Evolutionary conservation across 2,797 vertebrate genomes (phyloP).

Genomic region (Helarctos malayanus): DNA sequence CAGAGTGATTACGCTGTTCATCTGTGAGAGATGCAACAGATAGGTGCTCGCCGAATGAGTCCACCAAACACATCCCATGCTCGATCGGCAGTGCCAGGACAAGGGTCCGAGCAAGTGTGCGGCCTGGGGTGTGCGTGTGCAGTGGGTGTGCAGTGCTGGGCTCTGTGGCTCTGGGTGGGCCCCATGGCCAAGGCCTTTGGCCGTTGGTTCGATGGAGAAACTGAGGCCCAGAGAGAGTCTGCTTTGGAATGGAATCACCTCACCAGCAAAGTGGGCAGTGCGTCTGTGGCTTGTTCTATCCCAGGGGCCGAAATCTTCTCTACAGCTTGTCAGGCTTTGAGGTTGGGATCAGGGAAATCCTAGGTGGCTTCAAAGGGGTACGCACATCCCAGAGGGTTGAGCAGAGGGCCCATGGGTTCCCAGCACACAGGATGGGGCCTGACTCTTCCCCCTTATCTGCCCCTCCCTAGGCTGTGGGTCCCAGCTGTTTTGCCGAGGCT

Average conservation of each 20-base stretch:
- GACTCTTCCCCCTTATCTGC: background rate
- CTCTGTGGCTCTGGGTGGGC: background rate
- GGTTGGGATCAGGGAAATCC: background rate
- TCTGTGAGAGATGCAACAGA: conserved; percentile 83
- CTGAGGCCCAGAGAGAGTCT: background rate
- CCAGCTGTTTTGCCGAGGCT: background rate
- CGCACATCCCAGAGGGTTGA: background rate
- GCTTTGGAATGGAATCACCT: conserved; percentile 21
- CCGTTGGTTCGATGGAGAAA: background rate
- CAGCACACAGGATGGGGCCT: background rate
- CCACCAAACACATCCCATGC: conserved; percentile 47
- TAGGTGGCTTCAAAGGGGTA: background rate
- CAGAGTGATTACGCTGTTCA: conserved; percentile 84
- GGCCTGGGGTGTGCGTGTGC: rapidly evolving
- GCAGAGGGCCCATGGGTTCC: background rate
- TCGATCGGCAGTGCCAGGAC: background rate
- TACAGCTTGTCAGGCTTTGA: background rate
- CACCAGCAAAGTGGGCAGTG: background rate
- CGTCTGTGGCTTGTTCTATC: background rate
- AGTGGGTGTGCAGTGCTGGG: background rate
- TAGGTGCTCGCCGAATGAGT: conserved; percentile 84
- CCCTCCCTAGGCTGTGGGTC: background rate
- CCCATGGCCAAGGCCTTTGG: background rate
- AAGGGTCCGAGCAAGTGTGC: background rate
- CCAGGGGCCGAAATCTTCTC: background rate